phyloP scores from a whole-genome alignment of 2,888 invertebrate genomes.

The Tetranychus truncatus region DNA sequence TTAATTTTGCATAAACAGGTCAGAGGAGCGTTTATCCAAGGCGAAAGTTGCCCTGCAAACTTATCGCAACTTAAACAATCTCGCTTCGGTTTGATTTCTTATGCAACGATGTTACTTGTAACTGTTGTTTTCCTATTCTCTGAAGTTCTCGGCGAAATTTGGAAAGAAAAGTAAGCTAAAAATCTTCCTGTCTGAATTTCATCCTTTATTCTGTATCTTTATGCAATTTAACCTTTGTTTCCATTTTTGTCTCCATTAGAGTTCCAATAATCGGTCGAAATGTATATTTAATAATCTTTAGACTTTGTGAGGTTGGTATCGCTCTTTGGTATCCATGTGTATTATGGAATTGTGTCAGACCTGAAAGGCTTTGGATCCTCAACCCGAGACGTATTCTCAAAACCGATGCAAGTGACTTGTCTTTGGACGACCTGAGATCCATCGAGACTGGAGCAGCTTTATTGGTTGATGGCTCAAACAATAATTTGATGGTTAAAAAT shows the following conservation, averaged over 20 bases:
- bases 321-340: slow-evolving; percentile 89
- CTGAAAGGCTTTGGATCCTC: slow-evolving; percentile 76
- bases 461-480: slow-evolving; percentile 18
- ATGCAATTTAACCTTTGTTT: background rate
- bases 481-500: background rate
- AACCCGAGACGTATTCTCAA: slow-evolving; percentile 68
- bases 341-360: slow-evolving; percentile 79
- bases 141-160: slow-evolving; percentile 73
- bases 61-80: slow-evolving; percentile 77
- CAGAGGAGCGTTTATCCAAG: slow-evolving; percentile 29
- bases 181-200: too few relatives aligned
- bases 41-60: slow-evolving; percentile 36
- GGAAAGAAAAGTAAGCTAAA: slow-evolving; percentile 62
- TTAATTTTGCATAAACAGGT: slow-evolving; percentile 22
- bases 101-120: slow-evolving; percentile 73
- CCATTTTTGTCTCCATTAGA: slow-evolving; percentile 36
- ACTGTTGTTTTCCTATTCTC: slow-evolving; percentile 73
- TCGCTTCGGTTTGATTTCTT: slow-evolving; percentile 64
- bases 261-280: slow-evolving; percentile 73
- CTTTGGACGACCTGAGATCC: background rate
- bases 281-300: slow-evolving; percentile 77
- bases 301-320: slow-evolving; percentile 74
- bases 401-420: slow-evolving; percentile 15
- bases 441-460: slow-evolving; percentile 22
- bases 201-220: slow-evolving; percentile 24